Evolutionary conservation across 92 coral and sea anemone genomes (phyloP), one percentile per base, ranked within the genome.

Genomic region (Plumapathes pennacea): DNA sequence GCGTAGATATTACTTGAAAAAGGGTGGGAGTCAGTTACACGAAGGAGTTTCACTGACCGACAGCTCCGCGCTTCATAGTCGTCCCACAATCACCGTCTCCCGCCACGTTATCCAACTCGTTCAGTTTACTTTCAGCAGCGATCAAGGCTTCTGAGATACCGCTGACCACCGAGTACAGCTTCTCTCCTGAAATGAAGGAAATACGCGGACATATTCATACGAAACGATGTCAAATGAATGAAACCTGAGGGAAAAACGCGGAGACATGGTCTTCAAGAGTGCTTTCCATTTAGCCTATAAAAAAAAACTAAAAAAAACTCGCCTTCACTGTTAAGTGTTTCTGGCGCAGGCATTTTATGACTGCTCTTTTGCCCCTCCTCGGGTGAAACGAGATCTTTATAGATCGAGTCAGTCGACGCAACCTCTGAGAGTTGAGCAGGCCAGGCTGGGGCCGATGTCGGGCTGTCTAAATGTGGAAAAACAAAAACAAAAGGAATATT

Each of bases 81-180:
- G 87, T 43, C 10, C 98, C 98, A 69, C 98, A 92, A 41, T 92
- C 98, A 5, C 98, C 98, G 66, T 92, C 98, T 12, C 98, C 98
- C 11, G 72, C 88, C 21, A 73, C 37, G 58, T 89, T 85, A 47
- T 92, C 98, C 62, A 92, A 52, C 31, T 73, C 85, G 50, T 92
- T 92, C 24, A 92, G 75, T 12, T 80, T 72, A 17, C 57, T 66
- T 63, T 88, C 96, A 51, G 82, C 78, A 23, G 53, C 46, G 10
- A 72, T 51, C 10, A 88, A 27, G 21, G 94, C 73, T 46, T 88
- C 80, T n/a, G 71, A 69, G 34, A 92, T 59, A 22, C 57, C 44
- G 32, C 47, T 51, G 23, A 87, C 28, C 26, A 78, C 80, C 4
- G 45, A 13, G 38, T 59, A 87, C 32, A 87, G 49, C 52, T 55